Evolutionary conservation across 2,888 invertebrate genomes (phyloP).

Genomic region (Synergus gifuensis): DNA sequence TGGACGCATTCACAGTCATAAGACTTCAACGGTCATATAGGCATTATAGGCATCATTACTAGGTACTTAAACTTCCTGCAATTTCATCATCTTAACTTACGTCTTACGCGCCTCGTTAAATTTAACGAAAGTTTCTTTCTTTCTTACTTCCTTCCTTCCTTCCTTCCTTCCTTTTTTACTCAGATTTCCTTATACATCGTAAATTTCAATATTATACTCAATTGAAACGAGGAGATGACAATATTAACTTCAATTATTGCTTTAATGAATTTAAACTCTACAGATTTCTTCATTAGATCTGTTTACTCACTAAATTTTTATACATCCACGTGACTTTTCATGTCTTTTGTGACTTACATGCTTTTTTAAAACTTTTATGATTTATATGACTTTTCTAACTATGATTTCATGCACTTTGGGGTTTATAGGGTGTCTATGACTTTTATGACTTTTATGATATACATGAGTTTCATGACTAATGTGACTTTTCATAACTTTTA

Average conservation of each 20-base stretch:
- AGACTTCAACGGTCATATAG: conserved; percentile 57
- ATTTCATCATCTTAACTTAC: too few relatives aligned
- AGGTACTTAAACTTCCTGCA: conserved; percentile 59
- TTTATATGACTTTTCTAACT: too few relatives aligned
- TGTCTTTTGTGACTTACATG: too few relatives aligned
- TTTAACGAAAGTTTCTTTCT: conserved; percentile 56
- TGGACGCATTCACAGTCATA: conserved; percentile 58
- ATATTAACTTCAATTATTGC: neutral
- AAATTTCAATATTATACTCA: conserved; percentile 2
- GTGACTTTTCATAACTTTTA: too few relatives aligned
- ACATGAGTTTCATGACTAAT: too few relatives aligned
- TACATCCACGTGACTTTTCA: too few relatives aligned
- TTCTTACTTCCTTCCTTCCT: conserved; percentile 29
- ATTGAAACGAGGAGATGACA: neutral
- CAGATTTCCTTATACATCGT: neutral
- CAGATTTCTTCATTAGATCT: neutral
- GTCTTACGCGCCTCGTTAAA: conserved; percentile 56
- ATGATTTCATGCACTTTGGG: too few relatives aligned
- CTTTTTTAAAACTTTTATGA: too few relatives aligned
- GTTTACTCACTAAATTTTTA: neutral
- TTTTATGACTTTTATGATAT: too few relatives aligned
- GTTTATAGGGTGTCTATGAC: too few relatives aligned
- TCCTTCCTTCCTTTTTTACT: neutral
- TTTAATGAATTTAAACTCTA: neutral
- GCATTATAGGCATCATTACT: conserved; percentile 45